Percentiles rank a stretch among this genome's conserved stretches.
These are phyloP conservation scores for Ptiloglossa arizonensis DNA, from an alignment of 1,140 invertebrate species.

Conservation along the genomic window DNA sequence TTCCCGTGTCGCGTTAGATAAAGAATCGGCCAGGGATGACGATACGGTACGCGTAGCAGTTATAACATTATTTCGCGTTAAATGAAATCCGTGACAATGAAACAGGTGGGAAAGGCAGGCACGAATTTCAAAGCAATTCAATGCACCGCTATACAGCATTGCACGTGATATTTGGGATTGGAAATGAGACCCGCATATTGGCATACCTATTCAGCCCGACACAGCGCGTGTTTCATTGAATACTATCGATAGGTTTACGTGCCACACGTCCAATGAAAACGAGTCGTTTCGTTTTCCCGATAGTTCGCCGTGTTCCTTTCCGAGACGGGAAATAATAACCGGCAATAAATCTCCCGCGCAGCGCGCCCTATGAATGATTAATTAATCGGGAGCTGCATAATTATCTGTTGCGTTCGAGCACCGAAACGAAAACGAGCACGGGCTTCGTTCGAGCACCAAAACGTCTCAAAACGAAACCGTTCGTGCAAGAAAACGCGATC, in stretches of 20 bases:
- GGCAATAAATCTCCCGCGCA: constrained; percentile 43
- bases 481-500: too few relatives aligned
- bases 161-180: constrained; percentile 51
- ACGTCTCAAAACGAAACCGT: too few relatives aligned
- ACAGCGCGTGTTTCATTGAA: constrained; percentile 64
- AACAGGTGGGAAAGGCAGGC: constrained; percentile 38
- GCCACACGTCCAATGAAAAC: constrained; percentile 50
- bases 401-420: not conserved
- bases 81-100: constrained; percentile 61
- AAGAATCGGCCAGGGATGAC: constrained; percentile 14
- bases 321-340: constrained; percentile 42
- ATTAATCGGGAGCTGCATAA: constrained; percentile 24
- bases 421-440: too few relatives aligned
- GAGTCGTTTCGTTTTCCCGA: constrained; percentile 40
- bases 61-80: constrained; percentile 60
- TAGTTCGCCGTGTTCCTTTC: constrained; percentile 47
- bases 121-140: constrained; percentile 52
- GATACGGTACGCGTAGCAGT: constrained; percentile 20
- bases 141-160: not conserved
- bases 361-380: constrained; percentile 40
- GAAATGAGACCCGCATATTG: constrained; percentile 65
- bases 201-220: constrained; percentile 54
- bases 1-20: not conserved
- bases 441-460: too few relatives aligned
- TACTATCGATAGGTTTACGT: constrained; percentile 58